These are phyloP conservation scores for Eristalinus sepulchralis DNA, from an alignment of 2,888 invertebrate species.

Conservation along the genomic window DNA sequence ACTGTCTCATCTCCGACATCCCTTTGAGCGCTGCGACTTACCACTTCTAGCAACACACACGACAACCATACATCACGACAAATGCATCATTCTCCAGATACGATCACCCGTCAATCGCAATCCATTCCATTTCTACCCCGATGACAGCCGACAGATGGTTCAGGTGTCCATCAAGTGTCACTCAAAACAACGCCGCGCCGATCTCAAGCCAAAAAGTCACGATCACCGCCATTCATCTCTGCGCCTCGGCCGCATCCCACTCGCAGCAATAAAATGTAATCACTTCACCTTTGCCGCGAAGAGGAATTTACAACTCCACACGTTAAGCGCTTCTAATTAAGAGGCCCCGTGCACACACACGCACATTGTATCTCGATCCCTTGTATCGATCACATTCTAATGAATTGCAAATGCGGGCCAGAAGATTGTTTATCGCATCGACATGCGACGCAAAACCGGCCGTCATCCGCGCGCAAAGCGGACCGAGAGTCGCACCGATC, in stretches of 20 bases:
- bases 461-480: background rate
- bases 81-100: background rate
- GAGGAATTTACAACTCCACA: background rate
- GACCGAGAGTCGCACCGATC: background rate
- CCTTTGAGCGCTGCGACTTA: background rate
- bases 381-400: background rate
- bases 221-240: background rate
- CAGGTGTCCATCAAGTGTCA: background rate
- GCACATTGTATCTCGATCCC: background rate
- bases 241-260: background rate
- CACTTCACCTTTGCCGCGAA: background rate
- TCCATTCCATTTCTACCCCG: background rate
- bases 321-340: background rate
- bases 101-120: background rate
- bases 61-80: background rate
- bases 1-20: background rate
- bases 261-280: background rate
- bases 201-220: background rate
- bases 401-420: constrained; percentile 25
- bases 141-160: background rate
- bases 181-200: background rate
- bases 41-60: background rate
- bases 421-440: constrained; percentile 27
- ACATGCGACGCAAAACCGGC: constrained; percentile 35
- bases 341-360: background rate